A percentile compares a stretch with the other conserved stretches of the same genome.
These are phyloP conservation scores for Ypsolopha scabrella DNA, from an alignment of 2,888 invertebrate genomes.

Conservation along the genomic window DNA sequence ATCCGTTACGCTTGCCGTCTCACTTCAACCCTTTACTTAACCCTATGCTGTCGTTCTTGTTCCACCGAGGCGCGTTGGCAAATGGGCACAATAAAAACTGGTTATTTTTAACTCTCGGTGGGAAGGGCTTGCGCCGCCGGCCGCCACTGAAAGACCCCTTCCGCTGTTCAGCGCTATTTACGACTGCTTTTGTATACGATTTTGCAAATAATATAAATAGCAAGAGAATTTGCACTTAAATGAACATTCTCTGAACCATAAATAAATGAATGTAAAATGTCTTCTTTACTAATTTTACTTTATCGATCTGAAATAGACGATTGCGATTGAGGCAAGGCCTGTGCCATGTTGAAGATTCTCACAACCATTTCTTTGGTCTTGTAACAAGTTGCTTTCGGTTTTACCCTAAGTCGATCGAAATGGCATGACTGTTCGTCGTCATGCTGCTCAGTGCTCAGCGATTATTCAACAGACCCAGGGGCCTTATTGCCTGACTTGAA, in stretches of 20 bases:
- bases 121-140: slow-evolving; percentile 46
- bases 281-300: too few relatives aligned
- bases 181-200: slow-evolving; percentile 3
- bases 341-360: too few relatives aligned
- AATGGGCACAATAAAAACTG: slow-evolving; percentile 54
- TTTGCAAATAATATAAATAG: not conserved
- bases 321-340: too few relatives aligned
- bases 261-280: too few relatives aligned
- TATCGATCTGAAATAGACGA: too few relatives aligned
- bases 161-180: slow-evolving; percentile 41
- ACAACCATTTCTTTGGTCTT: too few relatives aligned
- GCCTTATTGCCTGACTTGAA: too few relatives aligned
- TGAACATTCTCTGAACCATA: too few relatives aligned
- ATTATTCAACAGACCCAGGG: not conserved
- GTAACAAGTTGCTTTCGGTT: not conserved
- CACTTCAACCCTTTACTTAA: slow-evolving; percentile 37
- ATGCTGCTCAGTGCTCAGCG: slow-evolving; percentile 7
- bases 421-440: slow-evolving; percentile 7
- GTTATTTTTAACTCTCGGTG: slow-evolving; percentile 62
- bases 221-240: too few relatives aligned
- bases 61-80: slow-evolving; percentile 46
- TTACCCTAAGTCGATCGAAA: not conserved
- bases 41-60: slow-evolving; percentile 52
- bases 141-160: slow-evolving; percentile 49
- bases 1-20: slow-evolving; percentile 55